Base-by-base conservation (phyloP, 2,888 invertebrate species). In the Tanypteryx hageni region DNA sequence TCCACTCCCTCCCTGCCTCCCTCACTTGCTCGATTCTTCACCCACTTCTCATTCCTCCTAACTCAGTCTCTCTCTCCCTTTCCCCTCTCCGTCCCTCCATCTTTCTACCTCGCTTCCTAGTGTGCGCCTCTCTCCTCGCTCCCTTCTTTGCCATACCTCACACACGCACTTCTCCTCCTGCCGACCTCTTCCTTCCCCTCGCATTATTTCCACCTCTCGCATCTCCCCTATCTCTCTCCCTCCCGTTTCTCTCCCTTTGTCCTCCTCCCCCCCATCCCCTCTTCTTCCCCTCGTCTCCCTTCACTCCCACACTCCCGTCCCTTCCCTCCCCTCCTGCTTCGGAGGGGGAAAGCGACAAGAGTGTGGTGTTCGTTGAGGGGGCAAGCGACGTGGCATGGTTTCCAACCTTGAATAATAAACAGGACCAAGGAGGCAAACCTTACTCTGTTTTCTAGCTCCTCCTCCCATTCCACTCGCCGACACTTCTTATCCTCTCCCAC, bases 391-490 rank as follows among this genome's bases (percentile, higher is more conserved):
- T 27, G 82, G 31, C 27, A 18, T 82, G 82, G 31, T 27, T 82
- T 31, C 82, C 82, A 82, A 82, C 82, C 82, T 82, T 82, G 82
- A 82, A 82, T 82, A 82, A 82, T 82, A 82, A 82, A 82, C 82
- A 82, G 82, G 31, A 82, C 82, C 82, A 31, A 82, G 82, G 82
- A 82, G 82, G 82, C 82, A 31, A 82, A 44, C 82, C 82, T 82
- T 82, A 18, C 82, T 82, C 82, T n/a, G 31, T 82, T 27, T 76
- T 22, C 76, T 27, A 76, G 76, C 22, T 22, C 76, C 82, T 82
- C 82, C 44, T 11, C 76, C 76, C n/a, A 18, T 9, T 31, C 82
- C 31, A 11, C 8, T 44, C 82, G 4, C 44, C 64, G 18, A 18
- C 14, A 18, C 16, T 16, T 18, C 14, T 18, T 18, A 8, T 11